Evolutionary conservation across 2,113 vertebrate species (phyloP).

Genomic region (Ictalurus furcatus): DNA sequence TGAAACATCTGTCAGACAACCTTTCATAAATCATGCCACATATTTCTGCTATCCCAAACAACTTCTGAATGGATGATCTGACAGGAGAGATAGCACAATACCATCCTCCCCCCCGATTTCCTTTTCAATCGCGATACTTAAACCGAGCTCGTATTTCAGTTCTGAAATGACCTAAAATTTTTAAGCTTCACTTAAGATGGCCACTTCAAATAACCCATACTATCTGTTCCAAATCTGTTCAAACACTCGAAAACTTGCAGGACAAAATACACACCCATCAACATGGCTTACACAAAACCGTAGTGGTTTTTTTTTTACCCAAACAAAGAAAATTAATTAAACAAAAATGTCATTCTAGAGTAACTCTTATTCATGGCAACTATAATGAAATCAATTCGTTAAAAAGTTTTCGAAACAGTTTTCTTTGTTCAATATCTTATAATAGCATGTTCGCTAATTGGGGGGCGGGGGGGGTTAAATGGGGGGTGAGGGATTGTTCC

Average conservation of each 20-base stretch:
- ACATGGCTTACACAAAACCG: neutral
- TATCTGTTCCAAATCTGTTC: neutral
- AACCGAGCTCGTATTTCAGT: neutral
- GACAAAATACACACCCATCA: neutral
- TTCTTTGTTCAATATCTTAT: neutral
- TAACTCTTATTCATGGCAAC: neutral
- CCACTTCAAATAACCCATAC: neutral
- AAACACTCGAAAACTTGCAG: neutral
- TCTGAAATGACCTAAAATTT: neutral
- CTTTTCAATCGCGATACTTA: neutral
- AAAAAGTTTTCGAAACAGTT: too few species aligned
- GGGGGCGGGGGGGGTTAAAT: too few species aligned
- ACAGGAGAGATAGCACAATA: neutral
- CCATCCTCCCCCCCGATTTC: neutral
- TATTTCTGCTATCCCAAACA: conserved; percentile 2
- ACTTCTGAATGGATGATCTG: neutral
- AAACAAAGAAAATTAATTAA: neutral
- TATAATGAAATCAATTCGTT: neutral
- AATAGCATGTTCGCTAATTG: neutral
- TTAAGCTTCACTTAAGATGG: neutral
- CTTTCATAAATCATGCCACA: neutral
- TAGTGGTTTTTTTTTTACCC: neutral
- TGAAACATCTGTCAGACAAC: conserved; percentile 10
- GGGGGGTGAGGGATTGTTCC: too few species aligned
- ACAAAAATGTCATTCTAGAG: neutral